These are phyloP conservation scores for Drosophila multiciliata DNA, from an alignment of 2,888 invertebrate species.

Conservation along the genomic window DNA sequence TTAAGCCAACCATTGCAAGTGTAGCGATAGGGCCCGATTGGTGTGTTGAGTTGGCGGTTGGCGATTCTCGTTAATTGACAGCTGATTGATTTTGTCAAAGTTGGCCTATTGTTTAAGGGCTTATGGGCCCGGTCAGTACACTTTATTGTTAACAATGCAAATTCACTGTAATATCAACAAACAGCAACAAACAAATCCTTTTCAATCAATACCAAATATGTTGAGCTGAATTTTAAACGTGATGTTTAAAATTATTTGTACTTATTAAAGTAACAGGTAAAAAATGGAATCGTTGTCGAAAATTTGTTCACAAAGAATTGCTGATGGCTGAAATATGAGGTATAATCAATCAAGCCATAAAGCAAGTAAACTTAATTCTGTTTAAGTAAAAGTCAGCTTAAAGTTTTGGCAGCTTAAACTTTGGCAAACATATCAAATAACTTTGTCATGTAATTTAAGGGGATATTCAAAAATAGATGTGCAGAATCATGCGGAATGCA, in stretches of 20 bases:
- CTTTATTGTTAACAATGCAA: background rate
- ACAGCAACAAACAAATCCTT: background rate
- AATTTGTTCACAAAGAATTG: background rate
- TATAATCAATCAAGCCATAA: background rate
- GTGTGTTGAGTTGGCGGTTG: background rate
- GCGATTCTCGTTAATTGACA: constrained; percentile 23
- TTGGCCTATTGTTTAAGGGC: constrained; percentile 15
- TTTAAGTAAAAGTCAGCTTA: background rate
- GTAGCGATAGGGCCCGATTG: background rate
- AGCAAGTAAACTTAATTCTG: background rate
- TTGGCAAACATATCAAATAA: background rate
- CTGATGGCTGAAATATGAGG: background rate
- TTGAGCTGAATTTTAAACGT: background rate
- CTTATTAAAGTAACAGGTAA: background rate
- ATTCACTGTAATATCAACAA: background rate
- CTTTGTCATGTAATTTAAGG: background rate
- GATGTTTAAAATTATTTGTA: background rate
- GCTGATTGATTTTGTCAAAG: constrained; percentile 48
- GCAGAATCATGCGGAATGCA: background rate
- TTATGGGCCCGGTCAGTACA: background rate
- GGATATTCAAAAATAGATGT: background rate
- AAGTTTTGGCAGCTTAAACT: no score
- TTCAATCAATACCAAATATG: background rate
- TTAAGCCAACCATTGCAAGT: constrained; percentile 38
- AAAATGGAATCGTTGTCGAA: rapidly evolving